phyloP scores from a whole-genome alignment of 2,797 vertebrate genomes.

The Brachyalestes nurse region DNA sequence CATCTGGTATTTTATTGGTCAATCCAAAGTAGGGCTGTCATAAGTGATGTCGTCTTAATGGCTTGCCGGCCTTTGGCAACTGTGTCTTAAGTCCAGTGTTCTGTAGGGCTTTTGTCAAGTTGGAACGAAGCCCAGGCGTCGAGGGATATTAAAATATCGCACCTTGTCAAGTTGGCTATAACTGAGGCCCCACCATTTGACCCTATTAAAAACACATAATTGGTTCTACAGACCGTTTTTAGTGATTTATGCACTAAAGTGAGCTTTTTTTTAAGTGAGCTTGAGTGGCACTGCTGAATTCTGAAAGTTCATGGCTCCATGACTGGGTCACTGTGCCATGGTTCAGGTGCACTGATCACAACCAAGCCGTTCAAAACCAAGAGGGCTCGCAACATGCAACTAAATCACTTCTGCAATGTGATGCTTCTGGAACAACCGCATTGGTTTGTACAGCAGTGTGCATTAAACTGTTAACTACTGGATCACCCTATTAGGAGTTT shows the following conservation, averaged over 20 bases:
- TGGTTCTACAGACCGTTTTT: neutral
- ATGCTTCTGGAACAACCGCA: neutral
- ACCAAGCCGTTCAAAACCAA: neutral
- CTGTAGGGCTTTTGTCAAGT: slow-evolving; percentile 13
- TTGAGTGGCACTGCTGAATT: neutral
- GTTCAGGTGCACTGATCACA: neutral
- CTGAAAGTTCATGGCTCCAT: neutral
- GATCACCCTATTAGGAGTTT: too few species aligned
- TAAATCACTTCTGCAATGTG: neutral
- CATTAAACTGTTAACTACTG: too few species aligned
- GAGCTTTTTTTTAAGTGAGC: neutral
- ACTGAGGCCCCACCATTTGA: neutral
- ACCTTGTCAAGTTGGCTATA: neutral
- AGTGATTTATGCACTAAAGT: neutral
- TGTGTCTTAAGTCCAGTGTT: slow-evolving; percentile 8
- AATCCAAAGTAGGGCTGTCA: slow-evolving; percentile 1
- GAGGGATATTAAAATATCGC: slow-evolving; percentile 10
- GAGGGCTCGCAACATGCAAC: neutral
- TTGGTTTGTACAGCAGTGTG: neutral
- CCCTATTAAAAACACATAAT: neutral
- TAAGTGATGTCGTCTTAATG: slow-evolving; percentile 21
- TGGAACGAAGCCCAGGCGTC: slow-evolving; percentile 27
- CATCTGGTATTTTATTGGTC: slow-evolving; percentile 2
- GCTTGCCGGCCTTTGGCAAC: slow-evolving; percentile 20
- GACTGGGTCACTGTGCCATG: neutral